These are phyloP conservation scores for Anthoptus insignis DNA, from an alignment of 2,888 invertebrate genomes.

Conservation along the genomic window DNA sequence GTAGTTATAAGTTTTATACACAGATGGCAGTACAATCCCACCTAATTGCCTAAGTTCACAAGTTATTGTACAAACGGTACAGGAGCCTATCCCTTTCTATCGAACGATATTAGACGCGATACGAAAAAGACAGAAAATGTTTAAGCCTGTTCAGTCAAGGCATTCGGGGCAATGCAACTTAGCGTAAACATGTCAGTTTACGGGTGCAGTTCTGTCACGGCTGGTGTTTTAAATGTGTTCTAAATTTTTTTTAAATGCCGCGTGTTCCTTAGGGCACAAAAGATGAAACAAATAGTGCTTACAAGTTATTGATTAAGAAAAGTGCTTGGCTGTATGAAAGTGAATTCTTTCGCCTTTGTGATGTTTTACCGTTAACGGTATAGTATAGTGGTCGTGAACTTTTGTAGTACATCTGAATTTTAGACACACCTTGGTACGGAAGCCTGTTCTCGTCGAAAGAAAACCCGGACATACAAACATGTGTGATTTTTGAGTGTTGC, in stretches of 20 bases:
- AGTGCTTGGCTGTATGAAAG: slow-evolving; percentile 19
- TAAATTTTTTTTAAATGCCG: slow-evolving; percentile 43
- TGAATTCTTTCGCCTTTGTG: slow-evolving; percentile 40
- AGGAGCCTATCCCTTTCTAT: slow-evolving; percentile 14
- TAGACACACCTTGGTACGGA: slow-evolving; percentile 68
- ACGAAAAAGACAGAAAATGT: slow-evolving; percentile 56
- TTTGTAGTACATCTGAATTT: slow-evolving; percentile 65
- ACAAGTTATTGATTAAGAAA: slow-evolving; percentile 25
- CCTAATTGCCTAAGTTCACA: slow-evolving; percentile 6
- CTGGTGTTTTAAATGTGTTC: slow-evolving; percentile 51
- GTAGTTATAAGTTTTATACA: not conserved
- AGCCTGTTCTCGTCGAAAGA: slow-evolving; percentile 62
- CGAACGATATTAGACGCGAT: slow-evolving; percentile 23
- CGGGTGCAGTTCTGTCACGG: slow-evolving; percentile 67
- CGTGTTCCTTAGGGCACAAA: slow-evolving; percentile 39
- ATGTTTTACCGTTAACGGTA: slow-evolving; percentile 70
- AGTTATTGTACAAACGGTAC: slow-evolving; percentile 22
- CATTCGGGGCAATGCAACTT: slow-evolving; percentile 65
- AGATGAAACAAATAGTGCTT: slow-evolving; percentile 34
- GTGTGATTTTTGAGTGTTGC: slow-evolving; percentile 60
- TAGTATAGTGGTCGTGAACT: slow-evolving; percentile 66
- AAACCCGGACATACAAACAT: slow-evolving; percentile 67
- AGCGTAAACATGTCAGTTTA: slow-evolving; percentile 77
- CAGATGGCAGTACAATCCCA: slow-evolving; percentile 18
- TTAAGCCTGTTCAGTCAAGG: slow-evolving; percentile 5